Conservation (phyloP, 2,797 vertebrate genomes). For the Botia almorhae region DNA sequence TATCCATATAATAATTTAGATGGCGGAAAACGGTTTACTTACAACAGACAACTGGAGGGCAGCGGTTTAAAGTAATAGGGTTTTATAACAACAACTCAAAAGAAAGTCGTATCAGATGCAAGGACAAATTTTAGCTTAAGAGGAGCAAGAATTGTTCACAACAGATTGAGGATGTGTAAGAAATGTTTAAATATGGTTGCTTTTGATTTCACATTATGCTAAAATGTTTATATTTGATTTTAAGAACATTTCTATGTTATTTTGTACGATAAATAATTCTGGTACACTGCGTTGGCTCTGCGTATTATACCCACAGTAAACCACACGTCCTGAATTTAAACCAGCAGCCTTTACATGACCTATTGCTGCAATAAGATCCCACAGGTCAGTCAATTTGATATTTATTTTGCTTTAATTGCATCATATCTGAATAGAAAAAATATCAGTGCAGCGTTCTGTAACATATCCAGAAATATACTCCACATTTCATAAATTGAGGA, state of each 20-base stretch:
- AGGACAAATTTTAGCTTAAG: too few relatives aligned
- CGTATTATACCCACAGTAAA: background rate
- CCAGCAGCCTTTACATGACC: background rate
- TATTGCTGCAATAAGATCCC: conserved; percentile 59
- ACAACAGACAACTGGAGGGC: background rate
- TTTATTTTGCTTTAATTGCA: conserved; percentile 71
- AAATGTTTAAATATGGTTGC: too few relatives aligned
- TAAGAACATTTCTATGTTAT: too few relatives aligned
- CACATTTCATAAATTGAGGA: conserved; percentile 71
- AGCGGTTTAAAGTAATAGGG: background rate
- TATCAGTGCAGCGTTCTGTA: conserved; percentile 77
- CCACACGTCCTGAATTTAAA: background rate
- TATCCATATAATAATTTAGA: background rate
- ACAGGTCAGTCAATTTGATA: conserved; percentile 72
- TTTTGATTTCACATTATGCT: too few relatives aligned
- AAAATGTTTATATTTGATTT: too few relatives aligned
- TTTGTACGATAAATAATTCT: too few relatives aligned
- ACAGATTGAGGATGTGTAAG: too few relatives aligned
- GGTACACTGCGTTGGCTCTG: background rate
- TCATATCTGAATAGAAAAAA: conserved; percentile 73
- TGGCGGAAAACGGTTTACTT: too few relatives aligned
- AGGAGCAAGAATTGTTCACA: too few relatives aligned
- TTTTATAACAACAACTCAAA: too few relatives aligned
- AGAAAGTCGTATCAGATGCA: too few relatives aligned
- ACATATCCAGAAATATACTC: conserved; percentile 73